Conservation (phyloP, 2,888 invertebrate species). For the Eristalis tenax region DNA sequence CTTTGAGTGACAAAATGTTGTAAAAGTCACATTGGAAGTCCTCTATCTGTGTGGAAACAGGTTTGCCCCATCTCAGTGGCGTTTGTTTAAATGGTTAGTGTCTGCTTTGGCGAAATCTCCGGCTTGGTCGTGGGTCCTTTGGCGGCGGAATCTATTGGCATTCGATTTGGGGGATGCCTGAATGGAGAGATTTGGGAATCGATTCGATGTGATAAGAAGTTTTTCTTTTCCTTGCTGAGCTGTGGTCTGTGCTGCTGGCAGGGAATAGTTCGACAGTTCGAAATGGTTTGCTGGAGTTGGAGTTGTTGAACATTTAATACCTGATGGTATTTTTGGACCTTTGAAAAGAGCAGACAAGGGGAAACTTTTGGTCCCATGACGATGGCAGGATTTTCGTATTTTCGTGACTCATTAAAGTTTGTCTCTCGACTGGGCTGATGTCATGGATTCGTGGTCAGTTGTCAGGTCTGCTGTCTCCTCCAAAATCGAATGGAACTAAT, state of each 20-base stretch:
- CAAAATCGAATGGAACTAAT: too few relatives aligned
- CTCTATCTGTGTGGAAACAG: background rate
- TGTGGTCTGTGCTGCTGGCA: background rate
- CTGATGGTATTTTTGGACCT: too few relatives aligned
- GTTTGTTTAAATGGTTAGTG: conserved; percentile 34
- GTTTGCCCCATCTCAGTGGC: background rate
- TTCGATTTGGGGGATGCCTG: conserved; percentile 21
- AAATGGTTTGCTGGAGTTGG: background rate
- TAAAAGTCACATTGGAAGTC: background rate
- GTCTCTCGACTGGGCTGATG: too few relatives aligned
- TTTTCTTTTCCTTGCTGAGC: background rate
- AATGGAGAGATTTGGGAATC: background rate
- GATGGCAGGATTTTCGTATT: too few relatives aligned
- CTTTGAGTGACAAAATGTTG: conserved; percentile 3
- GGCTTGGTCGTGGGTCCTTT: background rate
- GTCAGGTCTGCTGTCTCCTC: too few relatives aligned
- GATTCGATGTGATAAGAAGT: conserved; percentile 19
- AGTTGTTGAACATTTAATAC: conserved; percentile 5
- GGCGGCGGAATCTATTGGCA: conserved; percentile 21
- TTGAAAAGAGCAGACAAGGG: too few relatives aligned
- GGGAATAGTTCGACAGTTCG: background rate
- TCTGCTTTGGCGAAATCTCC: conserved; percentile 16
- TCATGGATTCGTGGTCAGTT: too few relatives aligned
- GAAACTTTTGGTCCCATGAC: too few relatives aligned
- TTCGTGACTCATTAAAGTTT: too few relatives aligned